Base-by-base conservation (phyloP, 2,113 vertebrate species). In the Alosa alosa region DNA sequence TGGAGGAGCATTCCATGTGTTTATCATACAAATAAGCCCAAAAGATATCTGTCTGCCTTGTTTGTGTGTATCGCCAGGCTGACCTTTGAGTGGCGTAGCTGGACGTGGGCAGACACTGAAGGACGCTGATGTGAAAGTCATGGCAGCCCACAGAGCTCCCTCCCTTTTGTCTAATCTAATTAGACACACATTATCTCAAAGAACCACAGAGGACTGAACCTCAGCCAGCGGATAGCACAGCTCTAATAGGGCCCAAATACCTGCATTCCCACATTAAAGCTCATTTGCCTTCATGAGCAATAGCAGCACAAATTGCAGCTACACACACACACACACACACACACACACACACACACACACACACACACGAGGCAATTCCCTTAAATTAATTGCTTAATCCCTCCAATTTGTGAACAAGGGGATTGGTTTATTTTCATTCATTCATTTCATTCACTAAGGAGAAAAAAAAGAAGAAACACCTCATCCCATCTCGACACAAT, bases 131-230 rank as follows among this genome's bases (percentile, higher is more conserved):
- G 91, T 87, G 89, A 87, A 60, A 83, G 89, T 86, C 82, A 92
- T 92, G 89, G 86, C 88, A 82, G 92, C 44, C 45, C 39, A 83
- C 82, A 39, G 72, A 39, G 82, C 81, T 82, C 75, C 44, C 10
- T 82, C 64, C 84, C 86, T 49, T 88, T 93, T 93, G 92, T 94
- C 92, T 89, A 89, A 93, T 93, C 94, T 95, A 95, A 96, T 96
- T 94, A 95, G 94, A 89, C 90, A 91, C 91, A 87, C 87, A 93
- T 95, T 95, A 94, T 94, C 93, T 94, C 85, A 86, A 92, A 93
- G 92, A 93, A 89, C 90, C 86, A 90, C 88, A 68, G 90, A 92
- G 92, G 89, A 88, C 87, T 68, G 50, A 84, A 88, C 82, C 83
- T 31, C 50, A 81, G 86, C 86, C 15, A 78, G 72, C 13, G 72